phyloP scores from a whole-genome alignment of 2,113 vertebrate genomes.

The Rhabdomys dilectus region DNA sequence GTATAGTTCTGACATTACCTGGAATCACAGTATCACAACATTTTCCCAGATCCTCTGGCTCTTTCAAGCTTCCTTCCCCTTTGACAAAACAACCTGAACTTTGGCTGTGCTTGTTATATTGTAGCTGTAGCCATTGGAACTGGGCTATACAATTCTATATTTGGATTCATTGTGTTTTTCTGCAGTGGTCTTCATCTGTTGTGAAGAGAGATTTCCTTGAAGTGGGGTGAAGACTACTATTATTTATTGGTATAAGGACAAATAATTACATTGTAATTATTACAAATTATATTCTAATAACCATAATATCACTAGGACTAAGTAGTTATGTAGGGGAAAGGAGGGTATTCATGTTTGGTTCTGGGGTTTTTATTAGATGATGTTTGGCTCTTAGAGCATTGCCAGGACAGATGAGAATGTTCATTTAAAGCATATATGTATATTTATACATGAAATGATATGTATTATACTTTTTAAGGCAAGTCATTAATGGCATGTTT shows the following conservation, averaged over 20 bases:
- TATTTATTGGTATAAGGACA: background rate
- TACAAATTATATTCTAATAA: background rate
- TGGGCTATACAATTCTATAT: background rate
- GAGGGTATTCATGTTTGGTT: background rate
- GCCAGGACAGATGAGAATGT: background rate
- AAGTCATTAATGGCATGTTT: background rate
- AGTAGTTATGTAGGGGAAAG: background rate
- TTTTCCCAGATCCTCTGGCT: background rate
- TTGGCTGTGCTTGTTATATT: background rate
- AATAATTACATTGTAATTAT: background rate
- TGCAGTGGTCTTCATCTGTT: too few relatives aligned
- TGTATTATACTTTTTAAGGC: background rate
- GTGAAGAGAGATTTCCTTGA: background rate
- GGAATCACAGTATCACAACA: background rate
- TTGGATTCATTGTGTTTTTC: background rate
- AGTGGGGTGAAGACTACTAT: background rate
- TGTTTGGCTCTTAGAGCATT: background rate
- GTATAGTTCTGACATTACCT: background rate
- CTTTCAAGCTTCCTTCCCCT: background rate
- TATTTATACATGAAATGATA: background rate
- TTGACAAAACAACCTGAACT: background rate
- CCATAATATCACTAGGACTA: background rate
- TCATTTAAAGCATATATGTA: background rate
- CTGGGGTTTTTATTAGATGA: background rate
- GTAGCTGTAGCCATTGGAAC: too few relatives aligned